Evolutionary conservation across 2,888 invertebrate genomes (phyloP), one percentile per base, ranked within the genome.

Genomic region (Drosophila merina): DNA sequence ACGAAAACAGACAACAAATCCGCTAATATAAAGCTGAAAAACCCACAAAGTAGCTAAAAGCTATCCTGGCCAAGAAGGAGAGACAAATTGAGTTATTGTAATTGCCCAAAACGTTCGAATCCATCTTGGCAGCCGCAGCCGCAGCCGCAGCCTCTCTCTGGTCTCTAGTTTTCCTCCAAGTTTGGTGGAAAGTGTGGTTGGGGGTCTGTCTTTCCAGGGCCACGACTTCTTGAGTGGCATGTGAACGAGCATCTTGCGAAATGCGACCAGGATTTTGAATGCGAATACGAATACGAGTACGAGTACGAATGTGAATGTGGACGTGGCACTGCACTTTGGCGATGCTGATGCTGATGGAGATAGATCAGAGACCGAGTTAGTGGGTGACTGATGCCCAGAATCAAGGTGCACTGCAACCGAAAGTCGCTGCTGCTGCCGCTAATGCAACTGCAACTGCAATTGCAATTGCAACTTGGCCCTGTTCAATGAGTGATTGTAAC

Each of bases 141-240:
- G 14, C 14, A 14, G 14, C 14, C 14, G 66, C 50, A 36, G 14
- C 45, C 54, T 56, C 38, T 57, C 47, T 56, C 47, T 55, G 45
- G 45, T 14, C 8, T 20, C 40, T 14, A 20, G 40, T 42, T 20
- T 14, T 40, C 20, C 6, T 8, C 5, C n/a, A 4, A 4, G 9
- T 14, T 33, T 0, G 33, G 42, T 66, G 56, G 40, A 40, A 12
- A 40, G 57, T 30, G 67, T 36, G 36, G 36, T 10, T 10, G 36
- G 42, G 63, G 60, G 40, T 33, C 20, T 42, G 40, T 33, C 20
- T 42, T 28, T 44, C 52, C 69, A 57, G 49, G 82, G 82, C 85
- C 81, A 83, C 82, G 82, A 83, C 84, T 83, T 83, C 80, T 83
- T 83, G 82, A 83, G 82, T 83, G 88, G 82, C 82, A 83, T 83